These are phyloP conservation scores for Trimorus sp. DNA, from an alignment of 2,888 invertebrate species.

Conservation along the genomic window DNA sequence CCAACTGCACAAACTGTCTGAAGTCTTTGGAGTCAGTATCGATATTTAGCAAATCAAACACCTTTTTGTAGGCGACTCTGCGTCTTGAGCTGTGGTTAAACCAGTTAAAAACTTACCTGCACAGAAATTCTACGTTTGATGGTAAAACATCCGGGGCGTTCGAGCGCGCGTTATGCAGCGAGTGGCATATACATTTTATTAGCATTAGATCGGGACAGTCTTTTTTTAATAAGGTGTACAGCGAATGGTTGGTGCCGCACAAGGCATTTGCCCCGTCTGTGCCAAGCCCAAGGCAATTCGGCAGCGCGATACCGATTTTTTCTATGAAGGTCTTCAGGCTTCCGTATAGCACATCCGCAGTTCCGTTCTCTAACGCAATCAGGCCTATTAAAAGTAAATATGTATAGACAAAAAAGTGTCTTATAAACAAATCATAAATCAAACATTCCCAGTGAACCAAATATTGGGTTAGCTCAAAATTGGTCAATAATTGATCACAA, in stretches of 20 bases:
- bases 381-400: not conserved
- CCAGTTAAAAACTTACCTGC: conserved; percentile 27
- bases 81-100: conserved; percentile 25
- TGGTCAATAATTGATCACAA: too few relatives aligned
- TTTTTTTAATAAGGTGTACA: conserved; percentile 20
- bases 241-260: conserved; percentile 17
- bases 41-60: conserved; percentile 60
- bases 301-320: not conserved
- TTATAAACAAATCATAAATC: too few relatives aligned
- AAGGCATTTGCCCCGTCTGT: conserved; percentile 26
- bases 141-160: conserved; percentile 31
- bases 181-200: conserved; percentile 30
- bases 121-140: conserved; percentile 31
- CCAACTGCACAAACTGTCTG: conserved; percentile 59
- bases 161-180: conserved; percentile 33
- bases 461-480: too few relatives aligned
- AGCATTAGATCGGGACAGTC: conserved; percentile 27
- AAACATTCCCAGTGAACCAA: too few relatives aligned
- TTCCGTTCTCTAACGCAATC: not conserved
- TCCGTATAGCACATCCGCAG: not conserved
- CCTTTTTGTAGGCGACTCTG: conserved; percentile 49
- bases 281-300: conserved; percentile 12
- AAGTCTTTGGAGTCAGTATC: conserved; percentile 35
- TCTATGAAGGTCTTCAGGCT: not conserved
- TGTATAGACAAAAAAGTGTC: too few relatives aligned